Conservation (phyloP, 2,113 vertebrate species). For the Rhadina sibilatrix region DNA sequence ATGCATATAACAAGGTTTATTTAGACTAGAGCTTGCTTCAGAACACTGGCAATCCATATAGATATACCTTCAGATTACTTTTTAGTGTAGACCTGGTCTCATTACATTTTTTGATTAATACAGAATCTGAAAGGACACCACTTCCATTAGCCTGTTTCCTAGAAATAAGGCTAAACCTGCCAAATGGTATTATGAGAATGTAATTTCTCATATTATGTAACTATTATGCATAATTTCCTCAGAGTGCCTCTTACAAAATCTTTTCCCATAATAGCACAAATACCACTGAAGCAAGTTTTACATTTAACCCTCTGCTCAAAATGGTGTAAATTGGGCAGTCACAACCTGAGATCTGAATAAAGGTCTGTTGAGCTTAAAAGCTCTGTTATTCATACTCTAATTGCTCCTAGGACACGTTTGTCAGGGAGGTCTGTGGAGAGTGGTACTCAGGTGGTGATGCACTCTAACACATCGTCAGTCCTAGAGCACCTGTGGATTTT, state of each 20-base stretch:
- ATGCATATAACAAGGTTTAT: background rate
- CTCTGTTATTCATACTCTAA: background rate
- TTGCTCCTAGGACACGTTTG: background rate
- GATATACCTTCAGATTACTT: background rate
- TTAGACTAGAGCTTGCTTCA: background rate
- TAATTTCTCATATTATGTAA: background rate
- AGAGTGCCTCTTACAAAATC: background rate
- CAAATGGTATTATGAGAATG: background rate
- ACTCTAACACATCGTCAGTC: background rate
- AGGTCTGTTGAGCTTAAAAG: background rate
- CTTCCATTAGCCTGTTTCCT: background rate
- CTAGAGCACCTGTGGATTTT: background rate
- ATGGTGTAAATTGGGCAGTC: background rate
- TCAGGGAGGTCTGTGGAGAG: background rate
- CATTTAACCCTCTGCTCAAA: background rate
- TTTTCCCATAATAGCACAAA: background rate
- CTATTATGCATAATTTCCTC: background rate
- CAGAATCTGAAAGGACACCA: background rate
- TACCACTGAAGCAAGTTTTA: background rate
- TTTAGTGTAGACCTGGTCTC: background rate
- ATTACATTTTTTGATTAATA: background rate
- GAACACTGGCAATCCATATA: background rate
- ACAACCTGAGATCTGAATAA: background rate
- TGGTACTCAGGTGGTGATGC: background rate
- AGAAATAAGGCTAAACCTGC: background rate